A percentile compares a stretch with the other conserved stretches of the same genome.
Evolutionary conservation across 30 jellyfish, hydroid and myxozoan species (phyloP).

Genomic region (Calvadosia cruxmelitensis): DNA sequence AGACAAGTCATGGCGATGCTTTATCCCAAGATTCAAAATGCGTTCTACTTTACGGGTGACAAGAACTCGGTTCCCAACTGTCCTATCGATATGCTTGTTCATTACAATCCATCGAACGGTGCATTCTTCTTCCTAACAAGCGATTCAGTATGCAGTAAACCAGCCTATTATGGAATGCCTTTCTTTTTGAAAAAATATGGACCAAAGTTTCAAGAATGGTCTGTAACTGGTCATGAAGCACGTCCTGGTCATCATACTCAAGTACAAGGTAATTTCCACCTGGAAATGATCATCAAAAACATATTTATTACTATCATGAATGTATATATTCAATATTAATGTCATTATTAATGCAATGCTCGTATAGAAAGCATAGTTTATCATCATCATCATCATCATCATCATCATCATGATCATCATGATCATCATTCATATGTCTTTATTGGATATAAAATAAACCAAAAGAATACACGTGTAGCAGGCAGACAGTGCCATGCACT

Average conservation of each 20-base stretch:
- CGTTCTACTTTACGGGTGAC: slow-evolving; percentile 69
- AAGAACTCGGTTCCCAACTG: slow-evolving; percentile 85
- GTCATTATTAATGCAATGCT: no score
- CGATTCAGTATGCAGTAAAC: slow-evolving; percentile 48
- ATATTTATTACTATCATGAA: no score
- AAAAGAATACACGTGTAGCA: no score
- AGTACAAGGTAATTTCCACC: slow-evolving; percentile 72
- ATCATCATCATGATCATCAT: no score
- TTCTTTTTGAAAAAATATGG: slow-evolving; percentile 88
- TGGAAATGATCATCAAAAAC: no score
- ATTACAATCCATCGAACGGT: slow-evolving; percentile 85
- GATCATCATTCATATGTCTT: no score
- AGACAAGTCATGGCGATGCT: slow-evolving; percentile 44
- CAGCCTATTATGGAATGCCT: slow-evolving; percentile 72
- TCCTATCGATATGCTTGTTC: slow-evolving; percentile 80
- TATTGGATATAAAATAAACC: no score
- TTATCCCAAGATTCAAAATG: slow-evolving; percentile 34
- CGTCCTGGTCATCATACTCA: slow-evolving; percentile 96
- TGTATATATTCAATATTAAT: no score
- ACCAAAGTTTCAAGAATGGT: slow-evolving; percentile 93
- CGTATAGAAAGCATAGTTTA: no score
- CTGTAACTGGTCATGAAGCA: slow-evolving; percentile 90
- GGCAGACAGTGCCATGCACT: no score
- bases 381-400: no score
- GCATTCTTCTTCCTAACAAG: slow-evolving; percentile 69